Base-by-base conservation (phyloP, 2,113 vertebrate genomes). In the Boulengeromyrus knoepffleri region DNA sequence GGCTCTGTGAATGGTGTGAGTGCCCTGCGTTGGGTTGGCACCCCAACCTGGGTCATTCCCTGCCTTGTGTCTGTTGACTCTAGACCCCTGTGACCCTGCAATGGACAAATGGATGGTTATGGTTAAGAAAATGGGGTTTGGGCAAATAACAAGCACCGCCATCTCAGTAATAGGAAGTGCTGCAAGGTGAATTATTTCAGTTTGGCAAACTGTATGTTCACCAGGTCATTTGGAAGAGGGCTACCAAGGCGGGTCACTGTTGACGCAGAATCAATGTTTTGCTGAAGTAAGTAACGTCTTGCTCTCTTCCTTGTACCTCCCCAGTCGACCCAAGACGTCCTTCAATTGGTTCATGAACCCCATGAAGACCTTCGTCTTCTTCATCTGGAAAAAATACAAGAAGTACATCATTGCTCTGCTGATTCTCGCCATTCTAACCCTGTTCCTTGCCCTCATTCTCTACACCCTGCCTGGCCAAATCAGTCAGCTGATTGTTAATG, bases 321-420 rank as follows among this genome's bases (percentile, higher is more conserved):
- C 21, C 91, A 99, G 98, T 90, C 96, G 97, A 19, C 98, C 98
- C 42, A 97, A 97, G 94, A 99, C 97, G 9, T 97, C 96, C 89
- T 99, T 99, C 93, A 96, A 94, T 93, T 99, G 98, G 98, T 96
- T 99, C 53, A 91, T 98, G 93, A 99, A 99, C 91, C 98, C 97
- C 0, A 91, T 99, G 95, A 99, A 98, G 94, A 98, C 97, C 24
- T 99, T 98, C 8, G 87, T 97, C 91, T 97, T 97, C 95, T 97
- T 99, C 90, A 97, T 98, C 93, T 98, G 97, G 97, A 97, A 95
- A 91, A 96, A 96, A 47, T 98, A 97, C 93, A 98, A 98, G 96
- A 97, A 94, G 93, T 97, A 96, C 91, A 97, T 99, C 90, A 96
- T 98, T 89, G 91, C 97, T 52, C 88, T 98, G 83, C 31, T 97